Conservation (phyloP, 2,888 invertebrate genomes). For the Thymelicus sylvestris region DNA sequence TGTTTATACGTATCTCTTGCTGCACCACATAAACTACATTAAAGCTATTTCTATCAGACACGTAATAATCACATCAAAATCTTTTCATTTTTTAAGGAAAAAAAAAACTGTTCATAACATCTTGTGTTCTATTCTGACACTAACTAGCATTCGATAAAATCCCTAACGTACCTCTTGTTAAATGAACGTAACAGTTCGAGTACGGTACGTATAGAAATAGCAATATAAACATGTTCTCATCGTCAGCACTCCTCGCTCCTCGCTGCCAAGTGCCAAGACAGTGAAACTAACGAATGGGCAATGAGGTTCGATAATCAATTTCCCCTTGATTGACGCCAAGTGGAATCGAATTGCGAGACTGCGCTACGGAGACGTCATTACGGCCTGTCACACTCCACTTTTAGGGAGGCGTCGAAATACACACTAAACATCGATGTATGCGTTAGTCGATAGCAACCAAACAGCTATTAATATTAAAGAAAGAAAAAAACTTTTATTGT, state of each 20-base stretch:
- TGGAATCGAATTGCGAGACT: conserved; percentile 55
- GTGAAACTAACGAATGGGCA: conserved; percentile 45
- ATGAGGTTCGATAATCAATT: conserved; percentile 47
- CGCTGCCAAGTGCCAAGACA: conserved; percentile 45
- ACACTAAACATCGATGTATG: not conserved
- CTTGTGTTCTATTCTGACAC: no score
- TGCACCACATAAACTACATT: no score
- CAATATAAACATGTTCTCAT: conserved; percentile 6
- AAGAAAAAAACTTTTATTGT: no score
- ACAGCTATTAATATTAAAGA: no score
- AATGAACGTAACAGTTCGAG: not conserved
- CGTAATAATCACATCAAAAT: no score
- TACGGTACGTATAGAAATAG: not conserved
- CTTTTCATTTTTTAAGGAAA: no score
- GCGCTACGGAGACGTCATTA: conserved; percentile 23
- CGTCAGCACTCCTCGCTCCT: conserved; percentile 27
- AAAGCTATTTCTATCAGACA: no score
- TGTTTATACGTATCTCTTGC: no score
- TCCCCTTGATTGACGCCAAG: conserved; percentile 49
- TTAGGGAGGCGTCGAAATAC: not conserved
- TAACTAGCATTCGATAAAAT: no score
- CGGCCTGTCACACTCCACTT: conserved; percentile 52
- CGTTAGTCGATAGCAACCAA: not conserved
- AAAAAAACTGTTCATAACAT: no score
- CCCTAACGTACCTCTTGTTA: no score